These are phyloP conservation scores for Heloderma charlesbogerti DNA, from an alignment of 2,113 vertebrate species.

Conservation along the genomic window DNA sequence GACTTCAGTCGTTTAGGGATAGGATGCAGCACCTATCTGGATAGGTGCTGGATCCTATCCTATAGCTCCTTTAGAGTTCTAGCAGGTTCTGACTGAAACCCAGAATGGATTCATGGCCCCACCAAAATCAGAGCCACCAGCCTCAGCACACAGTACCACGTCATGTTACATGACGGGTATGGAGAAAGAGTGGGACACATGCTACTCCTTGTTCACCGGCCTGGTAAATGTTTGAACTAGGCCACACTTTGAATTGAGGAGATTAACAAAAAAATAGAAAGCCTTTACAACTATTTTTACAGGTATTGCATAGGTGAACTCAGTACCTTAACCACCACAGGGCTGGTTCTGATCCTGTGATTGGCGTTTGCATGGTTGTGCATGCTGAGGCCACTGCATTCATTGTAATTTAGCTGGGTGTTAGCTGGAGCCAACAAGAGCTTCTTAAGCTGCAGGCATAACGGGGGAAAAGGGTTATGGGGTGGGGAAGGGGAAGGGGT, in stretches of 20 bases:
- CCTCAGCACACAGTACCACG: neutral
- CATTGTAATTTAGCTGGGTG: constrained; percentile 99
- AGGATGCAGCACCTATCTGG: too few species aligned
- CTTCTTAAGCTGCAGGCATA: constrained; percentile 94
- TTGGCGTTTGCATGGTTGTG: constrained; percentile 95
- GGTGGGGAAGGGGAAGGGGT: constrained; percentile 42
- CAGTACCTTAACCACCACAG: constrained; percentile 95
- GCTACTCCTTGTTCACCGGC: neutral
- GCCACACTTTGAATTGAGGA: constrained; percentile 14
- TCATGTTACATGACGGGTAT: neutral
- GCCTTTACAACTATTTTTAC: neutral
- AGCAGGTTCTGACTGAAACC: too few species aligned
- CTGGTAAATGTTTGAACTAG: neutral
- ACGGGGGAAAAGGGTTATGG: constrained; percentile 35
- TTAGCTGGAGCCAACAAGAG: constrained; percentile 98
- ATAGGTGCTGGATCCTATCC: too few species aligned
- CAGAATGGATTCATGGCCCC: too few species aligned
- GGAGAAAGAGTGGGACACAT: neutral
- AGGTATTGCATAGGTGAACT: constrained; percentile 67
- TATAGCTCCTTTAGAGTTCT: too few species aligned
- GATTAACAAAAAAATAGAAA: neutral
- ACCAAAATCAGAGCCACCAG: too few species aligned
- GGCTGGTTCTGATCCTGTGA: constrained; percentile 96
- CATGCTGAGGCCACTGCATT: constrained; percentile 96
- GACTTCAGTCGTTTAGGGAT: too few species aligned